These are phyloP conservation scores for Geococcyx californianus DNA, from an alignment of 2,113 vertebrate genomes.

Conservation along the genomic window DNA sequence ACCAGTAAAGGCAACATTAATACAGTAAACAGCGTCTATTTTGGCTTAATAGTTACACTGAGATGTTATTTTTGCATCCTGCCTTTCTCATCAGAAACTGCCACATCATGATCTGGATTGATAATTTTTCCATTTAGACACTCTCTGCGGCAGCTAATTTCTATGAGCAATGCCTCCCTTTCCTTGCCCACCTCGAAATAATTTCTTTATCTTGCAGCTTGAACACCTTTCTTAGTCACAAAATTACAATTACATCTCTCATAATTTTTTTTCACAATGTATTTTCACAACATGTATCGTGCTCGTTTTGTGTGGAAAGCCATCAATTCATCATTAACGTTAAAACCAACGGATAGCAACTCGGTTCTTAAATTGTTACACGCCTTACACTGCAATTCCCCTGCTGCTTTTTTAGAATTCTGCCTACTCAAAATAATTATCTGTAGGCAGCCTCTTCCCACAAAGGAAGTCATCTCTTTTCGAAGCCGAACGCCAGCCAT, in stretches of 20 bases:
- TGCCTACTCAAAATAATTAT: not conserved
- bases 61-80: slow-evolving; percentile 65
- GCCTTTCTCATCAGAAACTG: slow-evolving; percentile 73
- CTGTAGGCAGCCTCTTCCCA: not conserved
- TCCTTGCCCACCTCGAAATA: slow-evolving; percentile 31
- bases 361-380: not conserved
- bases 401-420: not conserved
- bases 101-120: slow-evolving; percentile 68
- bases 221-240: not conserved
- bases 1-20: slow-evolving; percentile 75
- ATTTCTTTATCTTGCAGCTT: not conserved
- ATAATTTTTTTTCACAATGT: not conserved
- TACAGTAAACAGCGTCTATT: slow-evolving; percentile 74
- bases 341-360: not conserved
- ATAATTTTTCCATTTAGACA: slow-evolving; percentile 74
- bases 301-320: not conserved
- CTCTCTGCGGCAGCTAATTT: slow-evolving; percentile 50
- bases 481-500: not conserved
- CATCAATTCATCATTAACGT: not conserved
- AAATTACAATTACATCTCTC: not conserved
- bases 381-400: not conserved
- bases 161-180: slow-evolving; percentile 61
- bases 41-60: slow-evolving; percentile 74
- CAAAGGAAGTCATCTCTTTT: not conserved
- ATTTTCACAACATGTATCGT: not conserved